Conservation (phyloP, 2,113 vertebrate genomes). For the Vicugna pacos region DNA sequence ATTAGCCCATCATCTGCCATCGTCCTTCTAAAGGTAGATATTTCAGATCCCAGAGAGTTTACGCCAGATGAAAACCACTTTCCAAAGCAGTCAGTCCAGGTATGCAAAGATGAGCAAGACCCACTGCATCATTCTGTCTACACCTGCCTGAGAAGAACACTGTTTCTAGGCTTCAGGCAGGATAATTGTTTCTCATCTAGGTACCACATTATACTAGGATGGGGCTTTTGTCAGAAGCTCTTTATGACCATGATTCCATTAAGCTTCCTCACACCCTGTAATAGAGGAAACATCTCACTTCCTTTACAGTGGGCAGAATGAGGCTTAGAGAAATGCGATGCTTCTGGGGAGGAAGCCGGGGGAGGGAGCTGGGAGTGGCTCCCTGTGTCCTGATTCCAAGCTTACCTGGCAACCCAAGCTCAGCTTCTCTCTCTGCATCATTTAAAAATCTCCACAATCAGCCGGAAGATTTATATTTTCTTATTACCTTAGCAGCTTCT, state of each 20-base stretch:
- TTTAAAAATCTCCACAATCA: constrained; percentile 70
- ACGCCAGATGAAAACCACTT: not conserved
- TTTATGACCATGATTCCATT: constrained; percentile 36
- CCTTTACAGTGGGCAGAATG: not conserved
- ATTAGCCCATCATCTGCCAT: not conserved
- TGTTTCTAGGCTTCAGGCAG: not conserved
- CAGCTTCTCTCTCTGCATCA: not conserved
- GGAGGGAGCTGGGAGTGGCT: not conserved
- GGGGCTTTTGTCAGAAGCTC: constrained; percentile 7
- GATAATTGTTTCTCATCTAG: constrained; percentile 2
- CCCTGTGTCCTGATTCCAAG: not conserved
- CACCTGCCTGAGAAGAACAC: not conserved
- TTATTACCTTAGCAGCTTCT: constrained; percentile 69
- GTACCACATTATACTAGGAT: not conserved
- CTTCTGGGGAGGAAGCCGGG: not conserved
- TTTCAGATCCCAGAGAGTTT: not conserved
- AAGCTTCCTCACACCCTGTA: not conserved
- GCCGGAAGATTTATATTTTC: constrained; percentile 72
- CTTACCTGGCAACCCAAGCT: constrained; percentile 41
- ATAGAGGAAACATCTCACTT: not conserved
- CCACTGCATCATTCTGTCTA: not conserved
- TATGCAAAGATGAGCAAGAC: not conserved
- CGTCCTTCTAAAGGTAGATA: not conserved
- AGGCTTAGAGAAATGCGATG: not conserved
- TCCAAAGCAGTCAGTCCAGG: not conserved